phyloP scores from a whole-genome alignment of 1,140 invertebrate species.

The Cephus cinctus region DNA sequence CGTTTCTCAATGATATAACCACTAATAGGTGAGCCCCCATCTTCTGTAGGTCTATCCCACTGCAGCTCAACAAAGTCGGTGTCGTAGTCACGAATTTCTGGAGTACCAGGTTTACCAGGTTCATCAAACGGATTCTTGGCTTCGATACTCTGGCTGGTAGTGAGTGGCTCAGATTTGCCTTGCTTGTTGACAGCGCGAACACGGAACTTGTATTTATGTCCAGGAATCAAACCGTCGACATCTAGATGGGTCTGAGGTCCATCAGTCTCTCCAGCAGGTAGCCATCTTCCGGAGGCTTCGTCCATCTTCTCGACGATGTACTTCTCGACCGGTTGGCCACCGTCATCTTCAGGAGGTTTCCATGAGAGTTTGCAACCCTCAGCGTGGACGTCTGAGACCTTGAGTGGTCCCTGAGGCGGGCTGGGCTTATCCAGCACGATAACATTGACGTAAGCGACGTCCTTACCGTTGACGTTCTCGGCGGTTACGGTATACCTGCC shows the following conservation, averaged over 20 bases:
- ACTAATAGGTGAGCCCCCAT: conserved; percentile 88
- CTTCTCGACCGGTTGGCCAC: conserved; percentile 84
- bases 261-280: conserved; percentile 85
- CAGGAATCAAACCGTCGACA: conserved; percentile 78
- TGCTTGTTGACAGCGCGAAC: conserved; percentile 94
- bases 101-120: conserved; percentile 83
- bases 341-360: conserved; percentile 89
- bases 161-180: conserved; percentile 92
- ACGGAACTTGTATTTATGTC: conserved; percentile 95
- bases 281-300: conserved; percentile 88
- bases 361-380: conserved; percentile 83
- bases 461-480: conserved; percentile 91
- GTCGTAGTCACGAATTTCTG: conserved; percentile 89
- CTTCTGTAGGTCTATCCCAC: conserved; percentile 83
- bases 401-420: conserved; percentile 88
- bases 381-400: conserved; percentile 81
- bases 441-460: conserved; percentile 88
- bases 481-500: conserved; percentile 90
- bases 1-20: conserved; percentile 96
- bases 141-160: conserved; percentile 83
- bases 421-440: conserved; percentile 88
- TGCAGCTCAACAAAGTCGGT: conserved; percentile 92
- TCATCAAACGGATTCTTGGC: conserved; percentile 97
- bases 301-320: conserved; percentile 95
- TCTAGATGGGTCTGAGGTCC: conserved; percentile 72